Percentiles rank a stretch among this genome's conserved stretches.
These are phyloP conservation scores for Lateolabrax maculatus DNA, from an alignment of 2,797 vertebrate species.

Conservation along the genomic window DNA sequence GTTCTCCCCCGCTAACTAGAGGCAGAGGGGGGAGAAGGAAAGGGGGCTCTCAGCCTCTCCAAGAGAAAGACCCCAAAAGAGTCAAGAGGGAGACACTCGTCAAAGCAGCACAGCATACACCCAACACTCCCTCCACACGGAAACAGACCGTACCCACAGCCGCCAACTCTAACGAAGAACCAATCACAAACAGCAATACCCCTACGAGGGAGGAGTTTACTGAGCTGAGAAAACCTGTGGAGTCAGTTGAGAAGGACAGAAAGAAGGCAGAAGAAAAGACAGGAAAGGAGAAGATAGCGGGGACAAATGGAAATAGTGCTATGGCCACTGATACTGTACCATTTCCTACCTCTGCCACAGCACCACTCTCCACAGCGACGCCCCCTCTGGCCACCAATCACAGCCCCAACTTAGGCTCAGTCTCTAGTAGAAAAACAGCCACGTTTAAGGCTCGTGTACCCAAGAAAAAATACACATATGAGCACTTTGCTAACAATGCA, in stretches of 20 bases:
- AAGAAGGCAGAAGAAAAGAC: constrained; percentile 67
- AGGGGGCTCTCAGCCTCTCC: constrained; percentile 74
- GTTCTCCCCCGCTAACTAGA: constrained; percentile 85
- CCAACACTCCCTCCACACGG: constrained; percentile 63
- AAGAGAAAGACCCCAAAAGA: constrained; percentile 83
- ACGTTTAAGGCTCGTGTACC: constrained; percentile 93
- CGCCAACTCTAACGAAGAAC: constrained; percentile 68
- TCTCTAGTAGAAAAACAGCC: constrained; percentile 92
- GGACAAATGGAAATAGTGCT: constrained; percentile 66
- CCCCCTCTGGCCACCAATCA: constrained; percentile 68
- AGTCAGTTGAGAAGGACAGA: constrained; percentile 56
- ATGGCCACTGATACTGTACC: constrained; percentile 62
- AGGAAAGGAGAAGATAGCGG: constrained; percentile 64
- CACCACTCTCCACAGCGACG: constrained; percentile 54
- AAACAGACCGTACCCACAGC: constrained; percentile 72
- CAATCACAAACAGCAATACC: constrained; percentile 69
- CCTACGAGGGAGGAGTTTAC: constrained; percentile 70
- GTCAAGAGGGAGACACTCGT: constrained; percentile 75
- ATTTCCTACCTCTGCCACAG: constrained; percentile 70
- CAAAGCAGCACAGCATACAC: constrained; percentile 73
- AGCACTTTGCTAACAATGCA: constrained; percentile 82
- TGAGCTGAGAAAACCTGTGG: constrained; percentile 73
- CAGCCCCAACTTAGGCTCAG: constrained; percentile 78
- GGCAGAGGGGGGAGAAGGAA: constrained; percentile 87
- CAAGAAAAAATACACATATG: constrained; percentile 90